Evolutionary conservation across 2,888 invertebrate species (phyloP), one percentile per base, ranked within the genome.

Genomic region (Galerucella calmariensis): DNA sequence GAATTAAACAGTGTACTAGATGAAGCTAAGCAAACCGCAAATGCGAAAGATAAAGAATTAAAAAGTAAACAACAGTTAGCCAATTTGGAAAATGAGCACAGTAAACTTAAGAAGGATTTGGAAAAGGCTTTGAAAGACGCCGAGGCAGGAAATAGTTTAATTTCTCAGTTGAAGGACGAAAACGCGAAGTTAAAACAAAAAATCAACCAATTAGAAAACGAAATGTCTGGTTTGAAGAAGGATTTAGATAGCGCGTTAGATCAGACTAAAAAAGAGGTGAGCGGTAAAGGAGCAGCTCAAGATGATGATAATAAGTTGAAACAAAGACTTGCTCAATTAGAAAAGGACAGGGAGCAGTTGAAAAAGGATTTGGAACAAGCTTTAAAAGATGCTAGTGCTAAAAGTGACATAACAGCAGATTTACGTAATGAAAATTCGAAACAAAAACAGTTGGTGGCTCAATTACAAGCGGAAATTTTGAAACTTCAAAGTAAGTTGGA

Each of bases 291-390:
- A n/a, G 75, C 74, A 56, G 58, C 75, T 6, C 79, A 81, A 56
- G 80, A 77, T 35, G 79, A 79, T 51, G 78, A 79, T 59, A 77
- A 78, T 5, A 80, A 79, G 51, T 73, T 81, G 24, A 82, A 82
- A 63, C 81, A 81, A 61, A 78, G 78, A 73, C 69, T 81, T 16
- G 79, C 75, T 2, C 79, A 82, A 53, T 63, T 82, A 10, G 81
- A 84, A 58, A 80, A 79, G 66, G 79, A 78, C 11, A 79, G 80
- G 48, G 73, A 69, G 1, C 72, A 75, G 67, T 65, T 79, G 48
- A 80, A 72, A 53, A 76, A 69, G 41, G 78, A 80, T 12, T 65
- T 80, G 1, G 75, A 79, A n/a, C 56, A 69, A 2, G 74, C 79
- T 24, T 58, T 76, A 11, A 78, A 76, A 35, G 75, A 80, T 20